These are phyloP conservation scores for Sclerurus mexicanus DNA, from an alignment of 2,113 vertebrate genomes.

Conservation along the genomic window DNA sequence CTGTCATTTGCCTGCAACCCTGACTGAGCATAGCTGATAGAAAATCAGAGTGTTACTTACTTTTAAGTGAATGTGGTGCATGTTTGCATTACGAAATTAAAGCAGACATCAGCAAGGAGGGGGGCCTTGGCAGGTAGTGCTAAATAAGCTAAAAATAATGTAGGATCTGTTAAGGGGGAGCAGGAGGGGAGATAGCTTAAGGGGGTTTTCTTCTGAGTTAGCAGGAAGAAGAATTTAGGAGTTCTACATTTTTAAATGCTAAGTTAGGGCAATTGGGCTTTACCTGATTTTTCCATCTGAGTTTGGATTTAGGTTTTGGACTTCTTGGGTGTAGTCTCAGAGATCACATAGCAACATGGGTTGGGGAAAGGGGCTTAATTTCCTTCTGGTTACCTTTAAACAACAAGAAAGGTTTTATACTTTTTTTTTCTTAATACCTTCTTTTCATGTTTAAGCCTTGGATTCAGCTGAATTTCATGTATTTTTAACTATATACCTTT, in stretches of 20 bases:
- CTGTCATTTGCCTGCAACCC: background rate
- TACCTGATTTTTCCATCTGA: background rate
- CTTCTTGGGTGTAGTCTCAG: background rate
- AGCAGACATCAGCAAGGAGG: background rate
- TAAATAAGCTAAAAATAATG: background rate
- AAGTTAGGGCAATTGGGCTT: background rate
- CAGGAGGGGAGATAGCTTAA: background rate
- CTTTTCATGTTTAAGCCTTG: background rate
- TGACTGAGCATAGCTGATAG: background rate
- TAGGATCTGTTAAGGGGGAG: background rate
- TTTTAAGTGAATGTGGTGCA: background rate
- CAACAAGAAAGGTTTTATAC: background rate
- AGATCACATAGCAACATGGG: background rate
- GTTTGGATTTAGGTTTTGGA: background rate
- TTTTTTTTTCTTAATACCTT: background rate
- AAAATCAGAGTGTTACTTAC: background rate
- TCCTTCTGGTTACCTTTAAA: background rate
- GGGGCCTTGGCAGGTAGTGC: background rate
- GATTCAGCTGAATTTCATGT: background rate
- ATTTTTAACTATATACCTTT: background rate
- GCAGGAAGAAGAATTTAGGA: background rate
- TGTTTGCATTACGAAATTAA: background rate
- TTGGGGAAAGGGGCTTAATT: background rate
- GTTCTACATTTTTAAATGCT: background rate
- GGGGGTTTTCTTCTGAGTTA: background rate